Percentiles rank a stretch among this genome's conserved stretches.
Evolutionary conservation across 2,113 vertebrate species (phyloP).

Genomic region (Sitta europaea): DNA sequence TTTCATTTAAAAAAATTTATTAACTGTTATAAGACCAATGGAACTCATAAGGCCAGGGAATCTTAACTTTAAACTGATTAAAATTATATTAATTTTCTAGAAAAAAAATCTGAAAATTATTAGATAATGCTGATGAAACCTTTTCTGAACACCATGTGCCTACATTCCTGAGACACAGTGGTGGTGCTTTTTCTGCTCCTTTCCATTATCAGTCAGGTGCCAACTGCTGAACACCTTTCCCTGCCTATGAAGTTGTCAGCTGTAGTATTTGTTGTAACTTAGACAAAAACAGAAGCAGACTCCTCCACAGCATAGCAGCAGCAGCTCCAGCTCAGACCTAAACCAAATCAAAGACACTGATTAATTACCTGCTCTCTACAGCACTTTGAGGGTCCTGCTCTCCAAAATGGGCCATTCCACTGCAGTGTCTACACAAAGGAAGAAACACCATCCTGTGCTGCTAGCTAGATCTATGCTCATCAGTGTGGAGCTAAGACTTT

Average conservation of each 20-base stretch:
- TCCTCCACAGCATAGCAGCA: background rate
- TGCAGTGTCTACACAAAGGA: background rate
- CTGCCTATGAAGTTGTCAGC: background rate
- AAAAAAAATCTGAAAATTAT: background rate
- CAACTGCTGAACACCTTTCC: background rate
- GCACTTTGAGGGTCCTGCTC: background rate
- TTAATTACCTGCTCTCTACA: background rate
- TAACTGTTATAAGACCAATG: background rate
- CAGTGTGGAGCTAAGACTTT: background rate
- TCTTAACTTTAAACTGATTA: background rate
- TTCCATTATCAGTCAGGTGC: background rate
- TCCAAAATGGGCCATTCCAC: fast-evolving
- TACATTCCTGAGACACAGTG: fast-evolving
- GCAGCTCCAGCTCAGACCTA: background rate
- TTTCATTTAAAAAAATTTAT: background rate
- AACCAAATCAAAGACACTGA: background rate
- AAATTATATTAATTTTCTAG: background rate
- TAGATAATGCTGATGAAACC: background rate
- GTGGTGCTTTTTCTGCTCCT: background rate
- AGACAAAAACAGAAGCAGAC: background rate
- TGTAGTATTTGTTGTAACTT: background rate
- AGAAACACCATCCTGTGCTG: background rate
- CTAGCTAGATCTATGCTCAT: background rate
- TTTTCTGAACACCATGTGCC: background rate
- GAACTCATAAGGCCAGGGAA: background rate